Evolutionary conservation across 1,140 invertebrate genomes (phyloP).

Genomic region (Euura lappo): DNA sequence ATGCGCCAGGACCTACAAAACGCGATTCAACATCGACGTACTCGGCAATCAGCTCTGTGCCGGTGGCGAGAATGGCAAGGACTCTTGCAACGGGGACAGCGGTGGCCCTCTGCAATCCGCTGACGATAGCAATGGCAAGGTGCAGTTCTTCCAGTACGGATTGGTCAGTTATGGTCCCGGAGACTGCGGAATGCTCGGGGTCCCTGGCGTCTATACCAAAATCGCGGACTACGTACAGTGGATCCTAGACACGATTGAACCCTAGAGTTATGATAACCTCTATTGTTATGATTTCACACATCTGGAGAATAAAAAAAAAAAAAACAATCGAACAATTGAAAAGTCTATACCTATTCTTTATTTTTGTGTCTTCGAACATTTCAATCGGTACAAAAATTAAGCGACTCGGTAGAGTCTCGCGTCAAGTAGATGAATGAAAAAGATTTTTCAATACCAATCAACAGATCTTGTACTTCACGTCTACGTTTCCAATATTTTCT

Average conservation of each 20-base stretch:
- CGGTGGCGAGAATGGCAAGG: slow-evolving; percentile 68
- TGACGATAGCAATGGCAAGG: slow-evolving; percentile 37
- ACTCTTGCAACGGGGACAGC: slow-evolving; percentile 77
- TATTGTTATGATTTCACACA: too few species aligned
- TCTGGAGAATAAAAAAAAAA: too few species aligned
- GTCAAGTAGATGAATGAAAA: too few species aligned
- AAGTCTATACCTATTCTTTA: too few species aligned
- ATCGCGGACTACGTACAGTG: slow-evolving; percentile 73
- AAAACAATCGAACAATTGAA: too few species aligned
- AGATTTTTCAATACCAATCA: too few species aligned
- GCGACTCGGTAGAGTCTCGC: too few species aligned
- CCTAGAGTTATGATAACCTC: slow-evolving; percentile 6
- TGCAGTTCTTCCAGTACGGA: slow-evolving; percentile 64
- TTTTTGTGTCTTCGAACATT: too few species aligned
- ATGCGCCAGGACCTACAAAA: slow-evolving; percentile 57
- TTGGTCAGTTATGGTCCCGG: slow-evolving; percentile 79
- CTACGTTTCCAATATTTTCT: too few species aligned
- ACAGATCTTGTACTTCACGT: too few species aligned
- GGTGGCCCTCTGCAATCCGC: slow-evolving; percentile 76
- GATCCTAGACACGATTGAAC: slow-evolving; percentile 64
- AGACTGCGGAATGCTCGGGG: slow-evolving; percentile 70
- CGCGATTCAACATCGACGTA: slow-evolving; percentile 34
- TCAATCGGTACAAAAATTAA: too few species aligned
- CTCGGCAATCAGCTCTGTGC: slow-evolving; percentile 65
- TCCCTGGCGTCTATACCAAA: slow-evolving; percentile 80